Base-by-base conservation (phyloP, 2,113 vertebrate species). In the Grallaria varia region DNA sequence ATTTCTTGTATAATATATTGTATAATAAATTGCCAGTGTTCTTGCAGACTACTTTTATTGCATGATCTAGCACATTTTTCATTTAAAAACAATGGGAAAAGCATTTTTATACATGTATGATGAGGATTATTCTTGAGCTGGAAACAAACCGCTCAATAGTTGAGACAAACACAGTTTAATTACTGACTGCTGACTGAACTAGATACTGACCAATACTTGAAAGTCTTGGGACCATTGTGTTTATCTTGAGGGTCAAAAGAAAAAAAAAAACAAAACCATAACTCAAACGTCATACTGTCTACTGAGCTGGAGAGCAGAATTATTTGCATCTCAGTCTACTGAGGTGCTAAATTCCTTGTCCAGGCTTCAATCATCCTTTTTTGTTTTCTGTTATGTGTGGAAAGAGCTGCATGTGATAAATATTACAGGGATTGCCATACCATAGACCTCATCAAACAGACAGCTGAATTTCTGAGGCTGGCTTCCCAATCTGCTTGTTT, bases 401-500 rank as follows among this genome's bases (percentile, higher is more conserved):
- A 62, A 95, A 59, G 66, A 55, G 6, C 15, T 66, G 27, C 50
- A 33, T 24, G 16, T 55, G 25, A 27, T 76, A 93, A 77, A 52
- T 90, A 25, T 74, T 87, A 49, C 66, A 74, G 59, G 25, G 19
- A 49, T 50, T 83, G 39, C 50, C 6, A 4, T 87, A n/a, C 39
- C 22, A 10, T 12, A 76, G 56, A 42, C 39, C 42, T 72, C 31
- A 37, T 87, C 47, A 83, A 27, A 45, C 62, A 77, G 50, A 12
- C 10, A 72, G 0, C 59, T 18, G 75, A 27, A 45, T 94, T 87
- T 84, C 33, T 40, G 52, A 63, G 62, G 19, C 63, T 53, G 40
- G 10, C 45, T 52, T 82, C 44, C 87, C 74, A 58, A 9, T 49
- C n/a, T 84, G n/a, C 14, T 84, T 95, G 35, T 91, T 89, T 63